phyloP scores from a whole-genome alignment of 2,888 invertebrate species.

The Plagodis pulveraria region DNA sequence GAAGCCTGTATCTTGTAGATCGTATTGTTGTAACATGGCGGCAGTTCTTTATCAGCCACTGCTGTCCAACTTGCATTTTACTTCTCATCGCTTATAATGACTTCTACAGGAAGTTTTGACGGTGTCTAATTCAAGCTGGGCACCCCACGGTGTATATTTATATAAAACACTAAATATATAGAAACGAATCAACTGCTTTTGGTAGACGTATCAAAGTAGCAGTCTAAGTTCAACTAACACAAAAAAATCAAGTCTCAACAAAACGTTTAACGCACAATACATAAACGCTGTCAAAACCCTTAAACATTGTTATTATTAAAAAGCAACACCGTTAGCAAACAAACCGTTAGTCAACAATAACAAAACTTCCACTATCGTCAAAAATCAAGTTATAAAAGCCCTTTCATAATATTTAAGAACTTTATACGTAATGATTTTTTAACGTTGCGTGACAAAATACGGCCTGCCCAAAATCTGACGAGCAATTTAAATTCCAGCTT shows the following conservation, averaged over 20 bases:
- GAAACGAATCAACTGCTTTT: neutral
- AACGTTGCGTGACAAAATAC: slow-evolving; percentile 23
- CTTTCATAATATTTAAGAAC: slow-evolving; percentile 17
- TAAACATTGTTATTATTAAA: slow-evolving; percentile 16
- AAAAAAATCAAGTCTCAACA: too few species aligned
- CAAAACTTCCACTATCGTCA: slow-evolving; percentile 13
- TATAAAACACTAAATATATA: too few species aligned
- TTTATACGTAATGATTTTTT: slow-evolving; percentile 18
- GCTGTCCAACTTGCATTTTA: too few species aligned
- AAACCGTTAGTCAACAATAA: slow-evolving; percentile 5
- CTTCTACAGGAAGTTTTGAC: too few species aligned
- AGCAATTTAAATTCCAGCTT: slow-evolving; percentile 24
- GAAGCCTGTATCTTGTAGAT: too few species aligned
- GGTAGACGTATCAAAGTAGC: neutral
- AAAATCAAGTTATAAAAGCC: slow-evolving; percentile 14
- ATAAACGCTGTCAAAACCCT: neutral
- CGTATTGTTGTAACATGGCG: too few species aligned
- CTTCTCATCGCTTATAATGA: too few species aligned
- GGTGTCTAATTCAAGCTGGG: too few species aligned
- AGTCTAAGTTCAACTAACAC: too few species aligned
- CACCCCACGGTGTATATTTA: too few species aligned
- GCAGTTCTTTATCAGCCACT: too few species aligned
- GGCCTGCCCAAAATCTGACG: slow-evolving; percentile 19
- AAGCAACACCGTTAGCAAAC: neutral
- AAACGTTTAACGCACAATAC: too few species aligned